These are phyloP conservation scores for Hypomecis punctinalis DNA, from an alignment of 2,888 invertebrate genomes.

Conservation along the genomic window DNA sequence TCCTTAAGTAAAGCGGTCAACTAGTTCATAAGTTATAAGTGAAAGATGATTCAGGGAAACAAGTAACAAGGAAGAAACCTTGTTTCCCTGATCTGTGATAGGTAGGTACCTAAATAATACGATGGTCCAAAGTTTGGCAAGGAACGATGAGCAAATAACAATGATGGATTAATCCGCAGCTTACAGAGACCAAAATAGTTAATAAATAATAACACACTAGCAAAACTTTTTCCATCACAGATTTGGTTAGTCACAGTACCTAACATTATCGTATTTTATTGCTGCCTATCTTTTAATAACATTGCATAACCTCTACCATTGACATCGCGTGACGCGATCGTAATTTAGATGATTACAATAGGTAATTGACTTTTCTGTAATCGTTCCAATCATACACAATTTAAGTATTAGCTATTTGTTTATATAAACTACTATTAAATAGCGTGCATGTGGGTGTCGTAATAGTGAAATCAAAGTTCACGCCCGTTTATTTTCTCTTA, in stretches of 20 bases:
- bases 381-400: conserved; percentile 21
- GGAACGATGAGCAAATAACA: no score
- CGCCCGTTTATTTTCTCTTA: conserved; percentile 21
- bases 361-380: conserved; percentile 21
- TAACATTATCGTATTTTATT: neutral
- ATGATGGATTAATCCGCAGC: no score
- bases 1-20: no score
- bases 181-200: no score
- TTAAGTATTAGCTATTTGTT: conserved; percentile 14
- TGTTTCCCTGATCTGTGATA: no score
- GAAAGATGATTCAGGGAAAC: no score
- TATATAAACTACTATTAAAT: conserved; percentile 16
- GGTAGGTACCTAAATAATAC: no score
- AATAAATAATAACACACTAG: no score
- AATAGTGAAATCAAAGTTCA: conserved; percentile 26
- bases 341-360: conserved; percentile 18
- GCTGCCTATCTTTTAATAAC: neutral
- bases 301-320: conserved; percentile 12
- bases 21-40: no score
- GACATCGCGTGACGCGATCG: conserved; percentile 9
- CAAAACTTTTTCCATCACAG: neutral
- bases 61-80: no score
- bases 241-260: neutral
- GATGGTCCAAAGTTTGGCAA: no score
- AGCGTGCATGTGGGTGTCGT: conserved; percentile 7